Percentiles rank a stretch among this genome's conserved stretches.
These are phyloP conservation scores for Coturnix japonica DNA, from an alignment of 2,113 vertebrate genomes.

Conservation along the genomic window DNA sequence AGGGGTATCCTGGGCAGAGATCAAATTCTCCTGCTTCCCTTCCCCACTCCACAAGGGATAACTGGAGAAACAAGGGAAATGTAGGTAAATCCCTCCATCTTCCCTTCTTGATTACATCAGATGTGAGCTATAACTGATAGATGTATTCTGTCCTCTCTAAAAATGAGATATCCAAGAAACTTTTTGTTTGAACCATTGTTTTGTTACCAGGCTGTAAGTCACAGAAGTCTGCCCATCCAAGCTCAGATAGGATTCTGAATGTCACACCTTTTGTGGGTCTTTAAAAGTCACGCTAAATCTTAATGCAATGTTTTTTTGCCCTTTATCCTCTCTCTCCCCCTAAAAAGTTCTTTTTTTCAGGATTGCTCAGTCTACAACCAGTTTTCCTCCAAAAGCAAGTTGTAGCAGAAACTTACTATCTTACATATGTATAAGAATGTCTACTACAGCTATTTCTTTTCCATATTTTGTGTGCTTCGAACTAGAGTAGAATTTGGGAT, in stretches of 20 bases:
- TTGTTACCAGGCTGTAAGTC: background rate
- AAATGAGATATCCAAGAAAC: background rate
- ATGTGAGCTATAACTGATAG: background rate
- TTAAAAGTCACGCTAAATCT: background rate
- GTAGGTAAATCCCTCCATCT: background rate
- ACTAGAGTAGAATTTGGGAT: background rate
- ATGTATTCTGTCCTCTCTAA: background rate
- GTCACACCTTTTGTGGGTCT: rapidly evolving
- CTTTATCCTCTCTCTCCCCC: too few relatives aligned
- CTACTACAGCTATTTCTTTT: background rate
- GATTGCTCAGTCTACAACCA: background rate
- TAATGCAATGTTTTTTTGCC: background rate
- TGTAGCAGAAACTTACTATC: background rate
- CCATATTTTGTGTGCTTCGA: background rate
- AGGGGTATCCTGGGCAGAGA: background rate
- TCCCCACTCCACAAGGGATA: background rate
- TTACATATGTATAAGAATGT: background rate
- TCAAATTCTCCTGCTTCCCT: background rate
- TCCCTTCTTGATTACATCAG: background rate
- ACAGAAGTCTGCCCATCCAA: background rate
- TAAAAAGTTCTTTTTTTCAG: background rate
- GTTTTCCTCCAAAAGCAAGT: background rate
- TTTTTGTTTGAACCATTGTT: background rate
- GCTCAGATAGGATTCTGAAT: background rate
- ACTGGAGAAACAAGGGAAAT: background rate